A percentile compares a stretch with the other conserved stretches of the same genome.
Evolutionary conservation across 2,888 invertebrate species (phyloP).

Genomic region (Minunthozetes semirufus): DNA sequence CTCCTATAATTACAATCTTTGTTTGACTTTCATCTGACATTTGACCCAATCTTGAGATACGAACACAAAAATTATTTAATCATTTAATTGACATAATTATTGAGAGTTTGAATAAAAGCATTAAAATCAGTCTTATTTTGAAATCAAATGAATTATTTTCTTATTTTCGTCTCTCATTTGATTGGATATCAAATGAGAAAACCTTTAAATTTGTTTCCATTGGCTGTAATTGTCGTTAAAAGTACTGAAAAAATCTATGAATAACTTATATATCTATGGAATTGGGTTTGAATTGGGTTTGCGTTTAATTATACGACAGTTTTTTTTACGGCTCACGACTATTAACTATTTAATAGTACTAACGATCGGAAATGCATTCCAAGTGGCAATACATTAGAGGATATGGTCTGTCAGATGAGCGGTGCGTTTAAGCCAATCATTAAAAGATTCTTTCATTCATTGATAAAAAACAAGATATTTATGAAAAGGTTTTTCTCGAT

Average conservation of each 20-base stretch:
- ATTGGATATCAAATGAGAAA: background rate
- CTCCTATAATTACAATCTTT: background rate
- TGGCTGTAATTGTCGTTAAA: background rate
- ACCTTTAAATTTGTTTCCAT: background rate
- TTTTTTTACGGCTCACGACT: slow-evolving; percentile 9
- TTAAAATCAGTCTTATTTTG: background rate
- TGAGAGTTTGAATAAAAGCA: background rate
- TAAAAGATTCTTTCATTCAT: slow-evolving; percentile 10
- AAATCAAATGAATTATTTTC: background rate
- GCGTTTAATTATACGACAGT: slow-evolving; percentile 5
- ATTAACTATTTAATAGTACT: background rate
- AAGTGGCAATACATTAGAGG: background rate
- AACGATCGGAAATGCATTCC: slow-evolving; percentile 25
- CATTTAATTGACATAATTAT: background rate
- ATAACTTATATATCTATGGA: no score
- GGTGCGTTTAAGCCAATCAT: background rate
- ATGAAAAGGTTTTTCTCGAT: background rate
- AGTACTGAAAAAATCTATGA: background rate
- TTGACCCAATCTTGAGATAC: background rate
- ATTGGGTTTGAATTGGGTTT: background rate
- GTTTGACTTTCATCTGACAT: background rate
- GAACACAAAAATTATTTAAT: background rate
- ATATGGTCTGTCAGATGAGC: slow-evolving; percentile 11
- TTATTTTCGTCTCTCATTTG: background rate
- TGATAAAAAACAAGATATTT: background rate